Evolutionary conservation across 2,797 vertebrate genomes (phyloP), one percentile per base, ranked within the genome.

Genomic region (Enteromius afrohamiltoni): DNA sequence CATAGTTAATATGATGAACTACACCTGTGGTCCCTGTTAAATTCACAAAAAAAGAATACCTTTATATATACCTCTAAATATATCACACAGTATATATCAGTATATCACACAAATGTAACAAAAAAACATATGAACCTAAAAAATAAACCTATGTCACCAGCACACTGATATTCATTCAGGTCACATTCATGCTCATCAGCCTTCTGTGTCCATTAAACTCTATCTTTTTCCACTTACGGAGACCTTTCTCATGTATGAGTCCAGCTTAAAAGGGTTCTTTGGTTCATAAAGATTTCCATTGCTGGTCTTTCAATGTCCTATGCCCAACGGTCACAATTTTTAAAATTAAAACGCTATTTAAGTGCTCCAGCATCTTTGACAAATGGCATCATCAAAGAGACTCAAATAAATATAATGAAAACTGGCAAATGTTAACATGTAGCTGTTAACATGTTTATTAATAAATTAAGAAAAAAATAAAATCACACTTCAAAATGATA

Each of bases 241-340:
- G 60, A 69, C 77, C 76, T 71, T 64, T 85, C 82, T 88, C 75
- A 26, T 83, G 17, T 47, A 40, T 60, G 70, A 83, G 34, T 88
- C 85, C 42, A 73, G 88, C 87, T 85, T 85, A 71, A 91, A 88
- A 83, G 34, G 49, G 83, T 81, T 87, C 53, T 58, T 68, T 6
- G 7, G 70, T 83, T 31, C 60, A 85, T 74, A 77, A 71, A 49
- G 76, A 80, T 11, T 55, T 31, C 9, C 21, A 23, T 40, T 60
- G 74, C 53, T 26, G 74, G 60, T 74, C 29, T 74, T 82, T 31
- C 77, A 42, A n/a, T 45, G 29, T 31, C 60, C 51, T 23, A 42
- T 75, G 51, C 6, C 79, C 51, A 49, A 11, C 29, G 6, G n/a
- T 75, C 79, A 1, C 53, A 67, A 70, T 73, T 17, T 87, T 69